Base-by-base conservation (phyloP, 2,797 vertebrate species). In the Falco biarmicus region DNA sequence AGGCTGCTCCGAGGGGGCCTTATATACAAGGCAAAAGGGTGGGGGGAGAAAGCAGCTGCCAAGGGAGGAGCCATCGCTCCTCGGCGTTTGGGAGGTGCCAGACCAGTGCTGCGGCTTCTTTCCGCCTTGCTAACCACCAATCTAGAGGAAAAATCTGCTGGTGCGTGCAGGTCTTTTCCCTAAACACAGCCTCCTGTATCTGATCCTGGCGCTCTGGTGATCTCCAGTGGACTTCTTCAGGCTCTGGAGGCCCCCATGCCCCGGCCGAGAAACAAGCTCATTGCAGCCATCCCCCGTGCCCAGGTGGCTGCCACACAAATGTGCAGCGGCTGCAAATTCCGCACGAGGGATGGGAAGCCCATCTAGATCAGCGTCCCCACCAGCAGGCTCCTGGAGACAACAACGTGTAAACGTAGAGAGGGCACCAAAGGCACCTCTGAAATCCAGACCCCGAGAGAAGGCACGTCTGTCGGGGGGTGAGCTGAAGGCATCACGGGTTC, bases 71-170 rank as follows among this genome's bases (percentile, higher is more conserved):
- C 75, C 24, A 54, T 45, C 2, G 9, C 64, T 89, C 53, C 93
- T 1, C 5, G 51, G 84, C 15, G 2, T 53, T 93, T 85, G 89
- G 93, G 93, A 94, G 89, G 93, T 71, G 89, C 75, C 92, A 53
- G 80, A 39, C 75, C 89, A 84, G 73, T 13, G 3, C 57, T 18
- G 69, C 3, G 64, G 63, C 57, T 80, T 43, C 22, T 80, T 91
- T 91, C 89, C 47, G 13, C 84, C 84, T 80, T 48, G 68, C 45
- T 14, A 80, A 39, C 39, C 61, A 21, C 57, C 79, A 84, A 88
- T 84, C 89, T 71, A 5, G 34, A 31, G 64, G 75, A 3, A 50
- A 84, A 47, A 94, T 94, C 93, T 94, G 93, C 93, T 91, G 89
- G 6, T 43, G 80, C 84, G 9, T 60, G 89, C 93, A 94, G 75